Evolutionary conservation across 2,888 invertebrate genomes (phyloP).

Genomic region (Apamea anceps): DNA sequence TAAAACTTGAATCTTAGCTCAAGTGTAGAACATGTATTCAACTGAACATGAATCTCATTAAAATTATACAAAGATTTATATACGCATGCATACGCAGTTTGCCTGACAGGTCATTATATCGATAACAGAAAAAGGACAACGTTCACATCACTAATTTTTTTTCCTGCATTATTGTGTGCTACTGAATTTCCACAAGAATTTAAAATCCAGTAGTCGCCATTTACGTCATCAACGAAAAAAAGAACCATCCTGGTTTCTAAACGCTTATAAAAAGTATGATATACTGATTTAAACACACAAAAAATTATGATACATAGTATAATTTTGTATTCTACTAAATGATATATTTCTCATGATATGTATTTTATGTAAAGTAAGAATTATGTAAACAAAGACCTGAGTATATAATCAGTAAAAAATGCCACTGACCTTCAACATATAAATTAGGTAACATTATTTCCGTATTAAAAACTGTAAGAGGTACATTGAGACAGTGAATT

Average conservation of each 20-base stretch:
- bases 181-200: background rate
- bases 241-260: background rate
- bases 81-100: background rate
- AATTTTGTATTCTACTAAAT: constrained; percentile 32
- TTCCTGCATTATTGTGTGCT: background rate
- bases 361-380: constrained; percentile 50
- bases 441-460: constrained; percentile 45
- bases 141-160: constrained; percentile 1
- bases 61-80: background rate
- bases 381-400: constrained; percentile 21
- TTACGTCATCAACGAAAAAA: constrained; percentile 15
- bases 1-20: background rate
- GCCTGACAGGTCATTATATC: background rate
- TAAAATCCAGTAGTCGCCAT: constrained; percentile 14
- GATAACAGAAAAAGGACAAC: background rate
- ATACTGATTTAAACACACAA: constrained; percentile 21
- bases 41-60: background rate
- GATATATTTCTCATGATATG: constrained; percentile 34
- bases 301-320: constrained; percentile 20
- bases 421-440: constrained; percentile 50
- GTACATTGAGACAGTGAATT: constrained; percentile 32
- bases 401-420: constrained; percentile 46
- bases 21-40: background rate
- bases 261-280: constrained; percentile 4
- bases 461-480: constrained; percentile 25